Base-by-base conservation (phyloP, 1,140 invertebrate species). In the Drosophila setifemur region DNA sequence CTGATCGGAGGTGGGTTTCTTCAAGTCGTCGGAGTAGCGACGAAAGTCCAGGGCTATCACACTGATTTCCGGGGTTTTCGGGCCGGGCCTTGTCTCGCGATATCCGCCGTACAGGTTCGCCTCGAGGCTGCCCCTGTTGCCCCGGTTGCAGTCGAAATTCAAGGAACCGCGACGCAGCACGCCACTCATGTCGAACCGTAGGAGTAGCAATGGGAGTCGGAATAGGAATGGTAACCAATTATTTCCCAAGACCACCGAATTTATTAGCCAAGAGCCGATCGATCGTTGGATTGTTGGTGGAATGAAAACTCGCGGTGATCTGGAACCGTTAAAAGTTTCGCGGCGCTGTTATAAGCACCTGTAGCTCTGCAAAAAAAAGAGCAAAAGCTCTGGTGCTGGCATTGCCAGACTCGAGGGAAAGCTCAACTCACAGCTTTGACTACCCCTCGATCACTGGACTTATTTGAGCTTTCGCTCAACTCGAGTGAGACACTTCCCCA, bases 1-100 rank as follows among this genome's bases (percentile, higher is more conserved):
- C 11, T 11, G 44, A 5, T 14, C 19, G 35, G 2, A 11, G 11
- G 49, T 26, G 21, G 9, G 42, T 64, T 89, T 89, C 70, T 89
- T 89, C 7, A 90, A 61, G 64, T 90, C 88, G 8, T 89, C 77
- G 23, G 88, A 90, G 21, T 79, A 68, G 5, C 88, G 88, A 39
- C 88, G 88, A 57, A 89, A 89, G 43, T 90, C 88, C 54, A 90
- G 82, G 19, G 79, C 72, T 49, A 90, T 88, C 7, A 90, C 88
- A 79, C 85, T 90, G 47, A 90, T 87, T 88, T 90, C 88, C 68
- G 88, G 88, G 35, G 88, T 90, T 40, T 69, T 73, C 26, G 82
- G 76, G 7, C 40, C 54, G n/a, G 83, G 79, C 66, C 77, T 89
- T 42, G 73, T 39, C 11, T 89, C 88, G 31, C 87, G 87, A 67